Conservation (phyloP, 2,888 invertebrate genomes). For the Tanypteryx hageni region DNA sequence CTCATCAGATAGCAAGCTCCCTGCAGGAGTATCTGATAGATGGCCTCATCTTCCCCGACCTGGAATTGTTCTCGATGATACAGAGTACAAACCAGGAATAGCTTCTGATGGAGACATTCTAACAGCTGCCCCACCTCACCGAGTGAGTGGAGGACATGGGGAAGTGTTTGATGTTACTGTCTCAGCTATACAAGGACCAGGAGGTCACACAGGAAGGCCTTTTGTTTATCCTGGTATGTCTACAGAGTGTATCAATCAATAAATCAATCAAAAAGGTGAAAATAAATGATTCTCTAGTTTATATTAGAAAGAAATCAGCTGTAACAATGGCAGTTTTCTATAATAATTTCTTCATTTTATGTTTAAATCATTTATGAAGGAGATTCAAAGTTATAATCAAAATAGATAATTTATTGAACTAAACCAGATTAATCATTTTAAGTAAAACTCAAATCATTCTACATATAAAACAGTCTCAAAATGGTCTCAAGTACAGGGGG, state of each 20-base stretch:
- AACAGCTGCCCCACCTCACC: constrained; percentile 75
- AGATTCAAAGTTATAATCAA: no score
- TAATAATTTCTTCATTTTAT: no score
- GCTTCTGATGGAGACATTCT: constrained; percentile 74
- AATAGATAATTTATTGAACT: no score
- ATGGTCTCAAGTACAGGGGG: no score
- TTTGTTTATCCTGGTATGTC: constrained; percentile 77
- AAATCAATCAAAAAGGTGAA: no score
- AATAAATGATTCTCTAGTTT: no score
- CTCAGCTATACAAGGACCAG: constrained; percentile 91
- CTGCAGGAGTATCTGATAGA: neutral
- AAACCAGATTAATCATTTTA: no score
- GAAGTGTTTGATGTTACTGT: constrained; percentile 94
- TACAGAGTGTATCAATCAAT: neutral
- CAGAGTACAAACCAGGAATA: constrained; percentile 84
- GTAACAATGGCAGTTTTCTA: neutral
- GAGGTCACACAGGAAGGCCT: constrained; percentile 78
- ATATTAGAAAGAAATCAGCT: neutral
- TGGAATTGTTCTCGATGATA: constrained; percentile 91
- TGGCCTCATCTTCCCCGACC: constrained; percentile 86
- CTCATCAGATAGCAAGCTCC: neutral
- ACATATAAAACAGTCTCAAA: no score
- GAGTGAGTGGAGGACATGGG: constrained; percentile 76
- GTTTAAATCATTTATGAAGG: no score
- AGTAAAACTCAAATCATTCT: no score